Base-by-base conservation (phyloP, 53 echinoderm and acorn worm genomes). In the Paelopatides confundens region DNA sequence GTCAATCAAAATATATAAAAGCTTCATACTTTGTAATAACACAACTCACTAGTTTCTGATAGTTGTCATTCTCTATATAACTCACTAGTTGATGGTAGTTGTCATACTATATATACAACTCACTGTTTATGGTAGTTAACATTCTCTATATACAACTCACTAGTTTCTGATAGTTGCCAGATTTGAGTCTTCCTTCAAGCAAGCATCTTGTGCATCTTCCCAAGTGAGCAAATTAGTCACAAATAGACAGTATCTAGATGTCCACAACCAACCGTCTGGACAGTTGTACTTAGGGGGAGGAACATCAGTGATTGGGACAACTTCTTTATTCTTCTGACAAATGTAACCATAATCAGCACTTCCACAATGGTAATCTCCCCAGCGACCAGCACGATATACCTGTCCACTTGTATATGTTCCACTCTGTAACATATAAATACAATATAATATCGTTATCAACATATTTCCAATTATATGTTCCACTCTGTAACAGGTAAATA, bases 361-460 rank as follows among this genome's bases (percentile, higher is more conserved):
- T 31, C 35, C 81, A 69, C 93, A 92, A 63, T 86, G 69, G 35
- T 92, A 89, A 69, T 92, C 93, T 12, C 86, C 86, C 93, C 93
- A 92, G n/a, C 85, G 77, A 18, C 93, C 93, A 4, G 82, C 81
- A 31, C 48, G 40, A 46, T 89, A 86, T 5, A 58, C 26, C 86
- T 52, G 49, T 5, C 93, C 93, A 14, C 76, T 89, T 27, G 65
- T 39, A 49, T 89, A 76, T 51, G 85, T 85, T 17, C 92, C 92
- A 66, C 77, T 92, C 92, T 92, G 67, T 24, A 30, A 58, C 12
- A 35, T 18, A 7, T 35, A 76, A 47, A 76, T 48, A 5, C 4
- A 43, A 34, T 33, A 14, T 0, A 35, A 5, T 15, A 64, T 35
- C 7, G 32, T 29, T n/a, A 66, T 10, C 23, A 24, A n/a, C 31